Conservation (phyloP, 30 jellyfish, hydroid and myxozoan species). For the Cassiopea xamachana region DNA sequence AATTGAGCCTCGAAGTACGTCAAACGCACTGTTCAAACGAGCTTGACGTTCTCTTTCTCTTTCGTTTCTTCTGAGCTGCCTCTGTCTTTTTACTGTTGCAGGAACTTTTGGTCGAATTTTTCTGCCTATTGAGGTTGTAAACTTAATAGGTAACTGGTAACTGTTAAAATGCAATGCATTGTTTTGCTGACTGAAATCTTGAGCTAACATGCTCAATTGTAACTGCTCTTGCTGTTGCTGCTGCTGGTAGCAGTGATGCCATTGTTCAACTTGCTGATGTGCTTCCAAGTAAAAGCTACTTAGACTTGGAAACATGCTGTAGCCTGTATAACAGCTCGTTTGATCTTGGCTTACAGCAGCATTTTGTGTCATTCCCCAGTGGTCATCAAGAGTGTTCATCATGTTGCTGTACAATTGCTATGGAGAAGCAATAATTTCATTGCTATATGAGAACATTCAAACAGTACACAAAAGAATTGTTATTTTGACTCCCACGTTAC, state of each 20-base stretch:
- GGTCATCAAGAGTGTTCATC: constrained; percentile 54
- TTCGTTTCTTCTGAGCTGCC: constrained; percentile 97
- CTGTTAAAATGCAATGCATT: background rate
- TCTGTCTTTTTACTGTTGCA: constrained; percentile 69
- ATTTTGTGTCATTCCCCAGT: constrained; percentile 32
- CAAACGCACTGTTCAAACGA: constrained; percentile 95
- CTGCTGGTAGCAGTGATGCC: background rate
- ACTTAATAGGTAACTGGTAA: constrained; percentile 36
- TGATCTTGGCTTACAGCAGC: constrained; percentile 5
- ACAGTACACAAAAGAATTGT: background rate
- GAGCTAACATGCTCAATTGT: constrained; percentile 6
- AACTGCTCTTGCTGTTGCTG: background rate
- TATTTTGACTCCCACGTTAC: no score
- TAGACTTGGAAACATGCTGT: constrained; percentile 16
- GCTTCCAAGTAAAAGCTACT: constrained; percentile 36
- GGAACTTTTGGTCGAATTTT: constrained; percentile 47
- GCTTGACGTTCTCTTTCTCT: constrained; percentile 98
- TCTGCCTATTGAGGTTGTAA: constrained; percentile 10
- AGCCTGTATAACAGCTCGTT: background rate
- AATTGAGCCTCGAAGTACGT: constrained; percentile 90
- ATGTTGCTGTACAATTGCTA: background rate
- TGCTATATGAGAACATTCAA: background rate
- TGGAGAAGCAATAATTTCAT: background rate
- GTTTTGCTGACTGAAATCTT: background rate
- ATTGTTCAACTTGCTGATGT: constrained; percentile 11